Base-by-base conservation (phyloP, 2,888 invertebrate genomes). In the Dilophus febrilis region DNA sequence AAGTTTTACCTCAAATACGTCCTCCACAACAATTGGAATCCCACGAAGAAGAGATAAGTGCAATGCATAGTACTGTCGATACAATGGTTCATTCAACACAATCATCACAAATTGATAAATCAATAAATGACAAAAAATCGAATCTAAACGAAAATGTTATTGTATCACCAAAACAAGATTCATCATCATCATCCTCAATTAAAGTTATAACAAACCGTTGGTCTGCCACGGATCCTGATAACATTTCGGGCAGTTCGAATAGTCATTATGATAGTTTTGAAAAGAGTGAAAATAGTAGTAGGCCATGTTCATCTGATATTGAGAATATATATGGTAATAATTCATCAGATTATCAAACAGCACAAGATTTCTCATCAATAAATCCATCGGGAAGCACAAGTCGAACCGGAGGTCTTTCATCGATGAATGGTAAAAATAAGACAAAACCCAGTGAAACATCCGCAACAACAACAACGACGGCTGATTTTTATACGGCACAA, bases 181-280 rank as follows among this genome's bases (percentile, higher is more conserved):
- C 27, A n/a, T 42, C 45, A 13, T 19, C 40, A 13, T 47, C 47
- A 17, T 48, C 47, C 4, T 64, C 69, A 16, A 64, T 66, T 45
- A 54, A 68, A 29, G 64, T 64, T 16, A 51, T 67, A 31, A 64
- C 61, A 3, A 82, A 81, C 47, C 67, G 83, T 37, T 74, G 77
- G 52, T 84, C 85, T 1, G 78, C 78, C 29, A 74, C 81, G 18
- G 85, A 86, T 50, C 67, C 79, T 18, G 87, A 88, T 57, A 35
- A 35, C n/a, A 80, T 80, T 61, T 86, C 86, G 1, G 87, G 87
- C 61, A 87, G 86, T 12, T 86, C 87, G 13, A 86, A 85, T 51
- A 87, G 87, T 54, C 82, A 83, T 49, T 87, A 87, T 54, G 86
- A 85, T 46, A 88, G 88, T 45, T 85, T 85, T 54, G 87, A 86